These are phyloP conservation scores for Lasioglossum pauxillum DNA, from an alignment of 2,888 invertebrate species.

Conservation along the genomic window DNA sequence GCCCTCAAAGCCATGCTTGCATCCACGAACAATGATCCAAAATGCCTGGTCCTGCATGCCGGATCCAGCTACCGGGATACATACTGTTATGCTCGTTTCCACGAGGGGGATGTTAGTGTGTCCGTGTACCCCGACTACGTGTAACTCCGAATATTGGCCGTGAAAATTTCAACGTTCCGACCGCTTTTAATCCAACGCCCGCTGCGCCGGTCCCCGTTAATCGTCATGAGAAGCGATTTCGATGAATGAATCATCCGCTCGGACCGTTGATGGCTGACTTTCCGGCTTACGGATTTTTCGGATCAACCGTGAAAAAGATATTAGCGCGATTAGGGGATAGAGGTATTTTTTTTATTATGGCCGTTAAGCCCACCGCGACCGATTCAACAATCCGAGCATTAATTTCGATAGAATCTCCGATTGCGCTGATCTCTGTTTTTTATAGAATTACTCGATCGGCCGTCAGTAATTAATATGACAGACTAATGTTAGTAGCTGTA, in stretches of 20 bases:
- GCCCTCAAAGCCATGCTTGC: constrained; percentile 44
- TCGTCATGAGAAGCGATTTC: constrained; percentile 75
- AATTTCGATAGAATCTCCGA: neutral
- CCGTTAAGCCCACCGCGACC: neutral
- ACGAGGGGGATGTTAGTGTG: neutral
- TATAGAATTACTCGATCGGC: neutral
- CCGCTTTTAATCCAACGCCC: constrained; percentile 72
- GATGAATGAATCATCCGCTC: constrained; percentile 68
- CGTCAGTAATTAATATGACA: neutral
- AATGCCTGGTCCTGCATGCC: constrained; percentile 52
- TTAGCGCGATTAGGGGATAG: constrained; percentile 54
- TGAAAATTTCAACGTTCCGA: constrained; percentile 77
- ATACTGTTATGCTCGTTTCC: constrained; percentile 31
- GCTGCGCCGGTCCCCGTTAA: constrained; percentile 66
- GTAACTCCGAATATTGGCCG: constrained; percentile 72
- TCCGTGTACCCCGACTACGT: neutral
- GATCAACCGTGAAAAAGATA: constrained; percentile 55
- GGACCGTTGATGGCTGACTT: constrained; percentile 57
- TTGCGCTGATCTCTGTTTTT: neutral
- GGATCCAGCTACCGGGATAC: constrained; percentile 34
- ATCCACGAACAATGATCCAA: constrained; percentile 61
- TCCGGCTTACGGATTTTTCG: constrained; percentile 54
- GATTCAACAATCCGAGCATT: neutral
- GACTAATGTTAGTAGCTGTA: neutral
- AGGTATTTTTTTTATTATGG: neutral